Evolutionary conservation across 2,113 vertebrate genomes (phyloP).

Genomic region (Serranochromis macrocephalus): DNA sequence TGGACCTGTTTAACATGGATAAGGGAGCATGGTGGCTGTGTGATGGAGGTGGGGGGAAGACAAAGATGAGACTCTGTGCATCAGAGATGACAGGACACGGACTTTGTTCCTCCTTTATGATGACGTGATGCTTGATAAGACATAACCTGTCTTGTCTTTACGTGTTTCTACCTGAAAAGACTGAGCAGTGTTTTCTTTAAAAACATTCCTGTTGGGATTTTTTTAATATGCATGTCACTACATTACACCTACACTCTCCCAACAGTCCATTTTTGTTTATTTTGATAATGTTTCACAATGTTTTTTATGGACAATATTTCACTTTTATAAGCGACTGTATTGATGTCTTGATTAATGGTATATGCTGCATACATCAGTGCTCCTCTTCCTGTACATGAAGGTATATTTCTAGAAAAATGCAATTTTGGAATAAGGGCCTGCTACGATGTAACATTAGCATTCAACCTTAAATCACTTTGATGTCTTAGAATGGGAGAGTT

Average conservation of each 20-base stretch:
- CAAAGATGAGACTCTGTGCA: not conserved
- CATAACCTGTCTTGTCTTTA: not conserved
- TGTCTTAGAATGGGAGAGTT: conserved; percentile 66
- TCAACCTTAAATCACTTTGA: conserved; percentile 66
- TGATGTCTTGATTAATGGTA: conserved; percentile 55
- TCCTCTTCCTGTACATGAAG: conserved; percentile 73
- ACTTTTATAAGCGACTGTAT: conserved; percentile 60
- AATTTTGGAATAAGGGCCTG: conserved; percentile 57
- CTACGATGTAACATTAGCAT: conserved; percentile 49
- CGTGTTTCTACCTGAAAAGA: conserved; percentile 28
- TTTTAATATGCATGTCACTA: conserved; percentile 52
- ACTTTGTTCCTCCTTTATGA: not conserved
- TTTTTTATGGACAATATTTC: conserved; percentile 62
- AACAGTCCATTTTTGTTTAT: conserved; percentile 19
- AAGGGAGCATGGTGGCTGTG: not conserved
- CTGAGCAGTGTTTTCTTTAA: conserved; percentile 50
- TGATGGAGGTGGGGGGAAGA: not conserved
- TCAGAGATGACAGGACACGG: not conserved
- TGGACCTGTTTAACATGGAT: not conserved
- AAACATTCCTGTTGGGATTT: conserved; percentile 44
- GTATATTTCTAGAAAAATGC: conserved; percentile 73
- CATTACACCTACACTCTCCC: not conserved
- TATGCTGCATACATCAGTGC: conserved; percentile 57
- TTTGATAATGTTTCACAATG: conserved; percentile 45
- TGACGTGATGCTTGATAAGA: not conserved